phyloP scores from a whole-genome alignment of 2,797 vertebrate genomes.

The Sitta carolinensis region DNA sequence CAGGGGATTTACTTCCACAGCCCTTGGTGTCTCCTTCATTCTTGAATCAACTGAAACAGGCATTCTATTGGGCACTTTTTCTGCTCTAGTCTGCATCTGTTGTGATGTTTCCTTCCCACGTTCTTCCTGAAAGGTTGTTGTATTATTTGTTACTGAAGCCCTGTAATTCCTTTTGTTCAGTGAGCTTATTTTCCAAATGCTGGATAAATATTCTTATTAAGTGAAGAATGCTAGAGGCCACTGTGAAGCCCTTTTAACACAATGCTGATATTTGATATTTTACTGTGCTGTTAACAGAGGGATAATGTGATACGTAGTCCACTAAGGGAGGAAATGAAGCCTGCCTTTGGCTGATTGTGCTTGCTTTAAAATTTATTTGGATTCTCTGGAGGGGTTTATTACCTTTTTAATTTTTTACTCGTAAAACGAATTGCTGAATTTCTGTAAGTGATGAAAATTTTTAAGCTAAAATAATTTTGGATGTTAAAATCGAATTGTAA shows the following conservation, averaged over 20 bases:
- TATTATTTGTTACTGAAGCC: background rate
- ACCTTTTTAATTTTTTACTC: background rate
- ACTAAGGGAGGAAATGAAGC: background rate
- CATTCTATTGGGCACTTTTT: background rate
- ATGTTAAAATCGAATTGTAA: background rate
- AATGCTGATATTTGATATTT: constrained; percentile 19
- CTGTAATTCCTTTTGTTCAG: constrained; percentile 3
- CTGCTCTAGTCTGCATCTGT: background rate
- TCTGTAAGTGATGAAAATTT: background rate
- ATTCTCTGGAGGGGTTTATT: background rate
- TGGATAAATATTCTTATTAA: background rate
- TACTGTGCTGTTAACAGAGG: constrained; percentile 25
- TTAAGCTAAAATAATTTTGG: background rate
- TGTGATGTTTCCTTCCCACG: background rate
- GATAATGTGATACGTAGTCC: background rate
- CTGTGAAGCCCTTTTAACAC: background rate
- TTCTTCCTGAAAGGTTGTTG: background rate
- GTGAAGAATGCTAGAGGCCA: background rate
- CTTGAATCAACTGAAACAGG: background rate
- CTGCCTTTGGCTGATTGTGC: background rate
- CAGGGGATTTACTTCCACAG: background rate
- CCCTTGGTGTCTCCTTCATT: background rate
- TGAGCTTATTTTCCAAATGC: background rate
- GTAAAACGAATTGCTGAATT: background rate
- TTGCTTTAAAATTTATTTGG: constrained; percentile 6